These are phyloP conservation scores for Hippocampus guttulatus DNA, from an alignment of 2,113 vertebrate species.

Conservation along the genomic window DNA sequence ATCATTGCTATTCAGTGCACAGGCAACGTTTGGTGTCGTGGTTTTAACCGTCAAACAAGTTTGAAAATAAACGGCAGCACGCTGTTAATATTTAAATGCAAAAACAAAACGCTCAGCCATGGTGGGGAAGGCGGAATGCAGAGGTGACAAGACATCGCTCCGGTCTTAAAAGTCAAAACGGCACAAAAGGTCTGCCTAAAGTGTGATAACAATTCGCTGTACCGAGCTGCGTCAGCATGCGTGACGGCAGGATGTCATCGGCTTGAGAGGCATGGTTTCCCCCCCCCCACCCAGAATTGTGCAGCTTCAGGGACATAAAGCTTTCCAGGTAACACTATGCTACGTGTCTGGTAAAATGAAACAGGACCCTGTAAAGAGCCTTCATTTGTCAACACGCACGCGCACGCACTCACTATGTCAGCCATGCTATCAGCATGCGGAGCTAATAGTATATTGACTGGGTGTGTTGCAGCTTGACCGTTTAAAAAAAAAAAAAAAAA, in stretches of 20 bases:
- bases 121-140: too few species aligned
- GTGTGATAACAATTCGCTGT: background rate
- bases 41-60: background rate
- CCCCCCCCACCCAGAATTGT: background rate
- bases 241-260: background rate
- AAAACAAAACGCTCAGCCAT: background rate
- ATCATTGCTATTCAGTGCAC: background rate
- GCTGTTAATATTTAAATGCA: background rate
- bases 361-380: slow-evolving; percentile 43
- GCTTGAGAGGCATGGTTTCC: background rate
- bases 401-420: slow-evolving; percentile 21
- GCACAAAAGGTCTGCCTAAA: too few species aligned
- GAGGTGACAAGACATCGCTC: too few species aligned
- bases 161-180: too few species aligned
- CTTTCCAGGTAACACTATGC: background rate
- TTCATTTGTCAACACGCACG: slow-evolving; percentile 45
- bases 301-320: background rate
- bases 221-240: slow-evolving; percentile 7
- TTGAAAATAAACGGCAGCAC: background rate
- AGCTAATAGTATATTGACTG: slow-evolving; percentile 28
- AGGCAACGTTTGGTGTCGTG: background rate
- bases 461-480: slow-evolving; percentile 35
- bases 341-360: slow-evolving; percentile 1
- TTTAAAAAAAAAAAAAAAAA: background rate
- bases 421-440: slow-evolving; percentile 38